phyloP scores from a whole-genome alignment of 2,113 vertebrate species.

The Dinomys branickii region DNA sequence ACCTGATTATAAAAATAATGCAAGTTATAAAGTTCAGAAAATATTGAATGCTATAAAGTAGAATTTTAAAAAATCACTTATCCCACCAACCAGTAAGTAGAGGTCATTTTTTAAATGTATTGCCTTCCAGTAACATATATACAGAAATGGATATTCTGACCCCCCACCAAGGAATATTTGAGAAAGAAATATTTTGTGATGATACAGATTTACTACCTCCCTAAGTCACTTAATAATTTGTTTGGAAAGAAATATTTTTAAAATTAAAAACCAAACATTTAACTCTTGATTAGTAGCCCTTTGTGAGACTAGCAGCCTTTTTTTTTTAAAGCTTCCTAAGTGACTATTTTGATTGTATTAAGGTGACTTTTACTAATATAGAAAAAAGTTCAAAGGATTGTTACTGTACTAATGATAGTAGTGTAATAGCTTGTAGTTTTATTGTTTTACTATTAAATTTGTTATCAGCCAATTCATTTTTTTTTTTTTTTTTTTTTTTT shows the following conservation, averaged over 20 bases:
- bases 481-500: no score
- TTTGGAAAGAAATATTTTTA: conserved; percentile 33
- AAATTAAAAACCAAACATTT: conserved; percentile 50
- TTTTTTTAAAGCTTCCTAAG: neutral
- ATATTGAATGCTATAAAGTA: neutral
- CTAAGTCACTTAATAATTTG: neutral
- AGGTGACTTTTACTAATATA: conserved; percentile 22
- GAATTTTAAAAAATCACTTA: neutral
- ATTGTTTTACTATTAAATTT: neutral
- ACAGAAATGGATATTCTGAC: neutral
- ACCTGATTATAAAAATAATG: neutral
- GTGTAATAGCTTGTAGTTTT: neutral
- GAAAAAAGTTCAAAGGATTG: conserved; percentile 16
- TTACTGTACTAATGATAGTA: neutral
- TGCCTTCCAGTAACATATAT: neutral
- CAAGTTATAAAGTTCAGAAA: conserved; percentile 44
- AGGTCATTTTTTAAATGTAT: conserved; percentile 18
- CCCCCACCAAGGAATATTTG: neutral
- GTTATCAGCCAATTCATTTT: neutral
- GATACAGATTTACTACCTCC: neutral
- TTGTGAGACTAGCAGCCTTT: neutral
- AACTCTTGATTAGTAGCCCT: neutral
- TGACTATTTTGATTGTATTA: conserved; percentile 39
- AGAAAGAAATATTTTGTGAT: conserved; percentile 7
- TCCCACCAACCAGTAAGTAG: neutral